Conservation (phyloP, 2,797 vertebrate species). For the Artibeus jamaicensis region DNA sequence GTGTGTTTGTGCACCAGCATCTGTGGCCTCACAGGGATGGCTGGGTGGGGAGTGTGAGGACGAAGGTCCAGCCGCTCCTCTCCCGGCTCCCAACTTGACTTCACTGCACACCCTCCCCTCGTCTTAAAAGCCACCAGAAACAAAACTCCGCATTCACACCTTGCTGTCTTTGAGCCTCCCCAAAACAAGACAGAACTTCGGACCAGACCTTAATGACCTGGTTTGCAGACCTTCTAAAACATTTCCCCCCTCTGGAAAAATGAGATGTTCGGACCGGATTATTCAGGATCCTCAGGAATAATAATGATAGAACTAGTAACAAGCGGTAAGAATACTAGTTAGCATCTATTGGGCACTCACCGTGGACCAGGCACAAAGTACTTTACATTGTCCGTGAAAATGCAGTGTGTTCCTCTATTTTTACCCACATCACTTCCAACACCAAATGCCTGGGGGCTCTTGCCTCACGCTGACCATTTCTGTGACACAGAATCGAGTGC, state of each 20-base stretch:
- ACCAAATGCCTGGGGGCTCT: not conserved
- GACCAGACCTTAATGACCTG: not conserved
- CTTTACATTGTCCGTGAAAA: not conserved
- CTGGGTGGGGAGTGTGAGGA: not conserved
- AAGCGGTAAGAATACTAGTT: not conserved
- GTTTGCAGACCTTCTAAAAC: not conserved
- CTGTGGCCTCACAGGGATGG: not conserved
- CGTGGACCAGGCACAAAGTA: not conserved
- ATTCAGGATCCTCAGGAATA: not conserved
- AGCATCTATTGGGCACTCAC: not conserved
- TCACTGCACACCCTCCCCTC: not conserved
- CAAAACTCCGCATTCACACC: not conserved
- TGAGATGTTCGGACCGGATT: not conserved
- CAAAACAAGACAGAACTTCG: not conserved
- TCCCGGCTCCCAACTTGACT: not conserved
- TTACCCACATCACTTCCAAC: not conserved
- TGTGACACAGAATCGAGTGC: not conserved
- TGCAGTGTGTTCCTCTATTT: not conserved
- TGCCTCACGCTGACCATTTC: not conserved
- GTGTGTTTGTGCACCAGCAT: not conserved
- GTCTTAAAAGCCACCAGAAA: not conserved
- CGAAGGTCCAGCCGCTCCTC: not conserved
- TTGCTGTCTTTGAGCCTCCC: not conserved
- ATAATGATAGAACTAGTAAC: not conserved
- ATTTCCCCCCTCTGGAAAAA: not conserved